Evolutionary conservation across 1,140 invertebrate species (phyloP).

Genomic region (Spodoptera frugiperda): DNA sequence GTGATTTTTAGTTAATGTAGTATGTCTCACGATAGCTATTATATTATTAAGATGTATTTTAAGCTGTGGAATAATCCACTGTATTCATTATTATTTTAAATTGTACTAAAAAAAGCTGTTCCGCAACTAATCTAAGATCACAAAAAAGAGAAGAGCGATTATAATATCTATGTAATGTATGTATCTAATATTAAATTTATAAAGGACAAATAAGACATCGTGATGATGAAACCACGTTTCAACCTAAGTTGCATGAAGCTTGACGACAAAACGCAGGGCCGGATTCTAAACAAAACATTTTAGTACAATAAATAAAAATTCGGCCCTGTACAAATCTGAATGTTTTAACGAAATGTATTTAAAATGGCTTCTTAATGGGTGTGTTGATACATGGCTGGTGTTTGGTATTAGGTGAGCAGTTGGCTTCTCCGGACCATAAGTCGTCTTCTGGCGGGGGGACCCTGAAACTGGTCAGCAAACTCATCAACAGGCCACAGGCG

Average conservation of each 20-base stretch:
- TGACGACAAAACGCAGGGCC: neutral
- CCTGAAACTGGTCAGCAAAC: conserved; percentile 71
- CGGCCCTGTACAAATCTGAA: neutral
- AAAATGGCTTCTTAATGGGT: no score
- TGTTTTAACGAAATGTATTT: no score
- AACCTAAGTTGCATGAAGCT: conserved; percentile 14
- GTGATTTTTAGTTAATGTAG: no score
- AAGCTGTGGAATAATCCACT: no score
- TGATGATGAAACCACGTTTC: neutral
- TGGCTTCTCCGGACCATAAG: conserved; percentile 77
- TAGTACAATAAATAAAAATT: neutral
- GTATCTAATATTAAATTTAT: no score
- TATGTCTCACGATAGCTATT: no score
- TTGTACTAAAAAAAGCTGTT: no score
- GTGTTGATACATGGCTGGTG: neutral
- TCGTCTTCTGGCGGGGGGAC: conserved; percentile 49
- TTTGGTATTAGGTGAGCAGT: conserved; percentile 64
- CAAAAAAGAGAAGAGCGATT: no score
- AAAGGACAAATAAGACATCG: neutral
- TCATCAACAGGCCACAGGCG: conserved; percentile 70
- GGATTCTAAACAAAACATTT: neutral
- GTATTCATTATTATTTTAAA: no score
- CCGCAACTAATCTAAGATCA: no score
- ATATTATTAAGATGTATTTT: no score
- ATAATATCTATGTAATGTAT: no score